Evolutionary conservation across 2,888 invertebrate genomes (phyloP), one percentile per base, ranked within the genome.

Genomic region (Drosophila lacicola): DNA sequence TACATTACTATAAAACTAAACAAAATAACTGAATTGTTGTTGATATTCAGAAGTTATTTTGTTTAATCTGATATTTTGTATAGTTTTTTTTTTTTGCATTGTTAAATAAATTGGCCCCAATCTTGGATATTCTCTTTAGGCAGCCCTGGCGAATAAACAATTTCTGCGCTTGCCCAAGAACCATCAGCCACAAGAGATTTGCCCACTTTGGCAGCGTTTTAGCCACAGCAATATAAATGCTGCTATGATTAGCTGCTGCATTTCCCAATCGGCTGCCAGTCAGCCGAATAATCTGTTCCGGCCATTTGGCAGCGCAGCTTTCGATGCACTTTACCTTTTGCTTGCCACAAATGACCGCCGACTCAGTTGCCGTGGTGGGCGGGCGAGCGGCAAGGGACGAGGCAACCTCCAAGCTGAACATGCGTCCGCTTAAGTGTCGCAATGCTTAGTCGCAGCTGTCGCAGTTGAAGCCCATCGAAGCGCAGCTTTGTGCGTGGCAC

Each of bases 221-320:
- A 21, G 29, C 34, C 47, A 19, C 54, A 51, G 17, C 47, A 54
- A 41, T 19, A 42, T 25, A 58, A 19, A 61, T 46, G 49, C 45
- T 21, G 45, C 46, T 49, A 54, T 41, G 53, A 54, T 45, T 60
- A 50, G 17, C 29, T 29, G 54, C 46, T 42, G 25, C 34, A 71
- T 85, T 83, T 70, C 51, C 21, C 66, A 86, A 86, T 61, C 10
- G 17, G 8, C 33, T 47, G 57, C 6, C 78, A 80, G 66, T 80
- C 84, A 83, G 61, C 65, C 75, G 60, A 56, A 72, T 71, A 82
- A 81, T 75, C 53, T 64, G 78, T 83, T 82, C 75, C 87, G 84
- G 70, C 47, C 56, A 55, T 61, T 64, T 56, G 61, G 14, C 73
- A 68, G 72, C 54, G 49, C 55, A 19, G 75, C 60, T 65, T 74